These are phyloP conservation scores for Acanthornis magna DNA, from an alignment of 2,797 vertebrate genomes.

Conservation along the genomic window DNA sequence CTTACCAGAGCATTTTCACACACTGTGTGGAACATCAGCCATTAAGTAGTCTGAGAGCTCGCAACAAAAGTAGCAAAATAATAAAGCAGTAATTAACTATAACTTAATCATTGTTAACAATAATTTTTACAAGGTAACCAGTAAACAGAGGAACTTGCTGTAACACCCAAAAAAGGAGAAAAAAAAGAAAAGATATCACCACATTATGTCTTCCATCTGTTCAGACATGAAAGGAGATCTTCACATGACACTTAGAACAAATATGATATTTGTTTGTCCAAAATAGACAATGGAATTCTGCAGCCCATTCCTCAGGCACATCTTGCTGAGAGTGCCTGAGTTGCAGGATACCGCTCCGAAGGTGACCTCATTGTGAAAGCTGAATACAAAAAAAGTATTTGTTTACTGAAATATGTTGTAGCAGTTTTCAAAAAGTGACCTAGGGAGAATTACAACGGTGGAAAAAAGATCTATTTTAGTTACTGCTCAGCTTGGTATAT, in stretches of 20 bases:
- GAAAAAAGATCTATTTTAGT: slow-evolving; percentile 24
- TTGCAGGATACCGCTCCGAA: neutral
- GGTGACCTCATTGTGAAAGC: slow-evolving; percentile 38
- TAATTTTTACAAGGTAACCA: neutral
- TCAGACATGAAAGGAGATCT: neutral
- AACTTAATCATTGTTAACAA: neutral
- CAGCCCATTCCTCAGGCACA: neutral
- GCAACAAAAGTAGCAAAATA: neutral
- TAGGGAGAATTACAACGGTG: neutral
- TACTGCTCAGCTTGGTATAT: neutral
- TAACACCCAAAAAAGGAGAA: neutral
- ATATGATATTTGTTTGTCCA: slow-evolving; percentile 16
- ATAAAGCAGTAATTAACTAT: neutral
- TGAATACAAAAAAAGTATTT: slow-evolving; percentile 33
- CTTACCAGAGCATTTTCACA: neutral
- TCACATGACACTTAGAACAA: neutral
- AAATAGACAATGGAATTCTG: slow-evolving; percentile 10
- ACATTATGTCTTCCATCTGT: neutral
- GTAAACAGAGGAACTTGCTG: neutral
- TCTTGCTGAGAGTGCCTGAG: neutral
- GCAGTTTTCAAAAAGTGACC: slow-evolving; percentile 4
- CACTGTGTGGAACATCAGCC: neutral
- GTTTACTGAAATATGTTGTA: slow-evolving; percentile 31
- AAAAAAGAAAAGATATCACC: neutral
- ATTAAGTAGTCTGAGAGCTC: neutral